Conservation (phyloP, 2,113 vertebrate genomes). For the Sula dactylatra region DNA sequence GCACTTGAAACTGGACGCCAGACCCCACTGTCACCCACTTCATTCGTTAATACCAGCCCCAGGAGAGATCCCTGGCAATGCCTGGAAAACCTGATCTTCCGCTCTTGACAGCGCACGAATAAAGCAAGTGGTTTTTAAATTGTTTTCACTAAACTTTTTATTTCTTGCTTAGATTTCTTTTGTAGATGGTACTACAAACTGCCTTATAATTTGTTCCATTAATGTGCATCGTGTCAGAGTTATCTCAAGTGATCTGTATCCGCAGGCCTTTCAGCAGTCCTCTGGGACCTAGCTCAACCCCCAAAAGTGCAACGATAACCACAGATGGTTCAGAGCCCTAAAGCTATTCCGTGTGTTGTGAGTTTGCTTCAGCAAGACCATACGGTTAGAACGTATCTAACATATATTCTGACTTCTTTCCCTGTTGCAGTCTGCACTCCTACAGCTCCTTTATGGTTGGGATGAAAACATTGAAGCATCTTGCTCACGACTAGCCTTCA, state of each 20-base stretch:
- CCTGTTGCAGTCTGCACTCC: not conserved
- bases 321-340: not conserved
- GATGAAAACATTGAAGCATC: not conserved
- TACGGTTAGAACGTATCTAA: not conserved
- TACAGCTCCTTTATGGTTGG: not conserved
- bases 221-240: rapidly evolving
- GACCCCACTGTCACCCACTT: not conserved
- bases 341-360: not conserved
- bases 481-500: not conserved
- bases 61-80: not conserved
- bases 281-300: not conserved
- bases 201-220: not conserved
- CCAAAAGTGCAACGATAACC: not conserved
- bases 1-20: not conserved
- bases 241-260: not conserved
- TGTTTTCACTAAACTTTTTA: not conserved
- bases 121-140: not conserved
- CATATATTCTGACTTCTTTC: not conserved
- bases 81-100: not conserved
- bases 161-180: not conserved
- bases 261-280: not conserved
- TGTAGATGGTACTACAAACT: not conserved
- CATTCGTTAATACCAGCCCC: not conserved
- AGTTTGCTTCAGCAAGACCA: not conserved
- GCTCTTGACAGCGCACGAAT: not conserved